Base-by-base conservation (phyloP, 2,797 vertebrate species). In the Etheostoma perlongum region DNA sequence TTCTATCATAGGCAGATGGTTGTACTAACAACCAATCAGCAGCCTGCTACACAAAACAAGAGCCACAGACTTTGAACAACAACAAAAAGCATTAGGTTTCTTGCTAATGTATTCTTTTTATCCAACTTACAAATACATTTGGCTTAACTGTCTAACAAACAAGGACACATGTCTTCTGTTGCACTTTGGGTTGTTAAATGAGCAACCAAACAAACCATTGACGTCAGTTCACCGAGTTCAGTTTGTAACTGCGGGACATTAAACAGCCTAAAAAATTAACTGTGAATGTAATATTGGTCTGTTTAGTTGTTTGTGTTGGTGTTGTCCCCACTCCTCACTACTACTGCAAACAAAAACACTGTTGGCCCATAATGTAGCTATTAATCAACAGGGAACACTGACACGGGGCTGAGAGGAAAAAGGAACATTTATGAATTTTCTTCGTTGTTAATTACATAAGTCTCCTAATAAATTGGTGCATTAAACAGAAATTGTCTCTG, bases 201-300 rank as follows among this genome's bases (percentile, higher is more conserved):
- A 67, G 12, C 2, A 3, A 55, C 21, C 12, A 67, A 40, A 58
- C 42, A 58, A 65, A 80, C 13, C 46, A 10, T 3, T 0, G 5
- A 30, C 30, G 30, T 30, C 30, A 30, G 30, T 27, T 6, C 23
- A 11, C 25, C 2, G 30, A 42, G 23, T 4, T 44, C 36, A 54
- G 9, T 58, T 72, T 72, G 55, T 33, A 44, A 16, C 15, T 67
- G 47, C 23, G 36, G 53, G 15, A 49, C 59, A 54, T 71, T 18
- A 23, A 65, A 51, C 18, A 27, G 16, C 12, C 46, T 33, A 6
- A 57, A 47, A 33, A 58, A 21, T 58, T 36, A 15, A 16, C 59
- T 46, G 30, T 13, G 21, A 15, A 67, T 64, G 21, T 62, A 6
- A 74, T 25, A 27, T 58, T 2, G 5, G 16, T 66, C 23, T 4